These are phyloP conservation scores for Coturnix japonica DNA, from an alignment of 2,113 vertebrate genomes.

Conservation along the genomic window DNA sequence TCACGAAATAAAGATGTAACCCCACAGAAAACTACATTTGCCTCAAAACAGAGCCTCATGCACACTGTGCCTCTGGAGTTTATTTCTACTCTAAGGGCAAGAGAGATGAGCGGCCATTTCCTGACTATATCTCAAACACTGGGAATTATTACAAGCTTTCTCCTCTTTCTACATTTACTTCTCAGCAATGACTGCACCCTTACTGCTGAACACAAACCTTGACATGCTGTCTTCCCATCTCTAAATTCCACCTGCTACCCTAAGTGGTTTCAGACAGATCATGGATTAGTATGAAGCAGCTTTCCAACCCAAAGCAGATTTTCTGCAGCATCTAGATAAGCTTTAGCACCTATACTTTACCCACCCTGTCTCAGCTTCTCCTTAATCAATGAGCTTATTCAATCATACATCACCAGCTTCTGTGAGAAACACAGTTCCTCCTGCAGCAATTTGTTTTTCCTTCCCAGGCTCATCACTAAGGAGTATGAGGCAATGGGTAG, in stretches of 20 bases:
- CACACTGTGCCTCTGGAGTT: not conserved
- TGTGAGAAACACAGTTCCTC: not conserved
- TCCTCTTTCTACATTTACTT: not conserved
- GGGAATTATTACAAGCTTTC: not conserved
- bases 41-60: not conserved
- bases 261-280: not conserved
- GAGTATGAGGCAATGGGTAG: not conserved
- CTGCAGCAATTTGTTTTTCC: not conserved
- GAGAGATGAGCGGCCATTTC: not conserved
- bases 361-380: not conserved
- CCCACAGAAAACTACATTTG: not conserved
- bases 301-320: not conserved
- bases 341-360: not conserved
- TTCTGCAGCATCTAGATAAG: not conserved
- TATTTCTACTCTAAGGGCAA: not conserved
- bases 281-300: not conserved
- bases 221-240: not conserved
- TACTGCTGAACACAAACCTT: not conserved
- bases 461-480: not conserved
- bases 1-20: not conserved
- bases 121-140: not conserved
- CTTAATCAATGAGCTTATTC: not conserved
- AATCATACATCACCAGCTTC: not conserved
- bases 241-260: not conserved
- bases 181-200: not conserved